These are phyloP conservation scores for Terrapene triunguis DNA, from an alignment of 2,113 vertebrate genomes.

Conservation along the genomic window DNA sequence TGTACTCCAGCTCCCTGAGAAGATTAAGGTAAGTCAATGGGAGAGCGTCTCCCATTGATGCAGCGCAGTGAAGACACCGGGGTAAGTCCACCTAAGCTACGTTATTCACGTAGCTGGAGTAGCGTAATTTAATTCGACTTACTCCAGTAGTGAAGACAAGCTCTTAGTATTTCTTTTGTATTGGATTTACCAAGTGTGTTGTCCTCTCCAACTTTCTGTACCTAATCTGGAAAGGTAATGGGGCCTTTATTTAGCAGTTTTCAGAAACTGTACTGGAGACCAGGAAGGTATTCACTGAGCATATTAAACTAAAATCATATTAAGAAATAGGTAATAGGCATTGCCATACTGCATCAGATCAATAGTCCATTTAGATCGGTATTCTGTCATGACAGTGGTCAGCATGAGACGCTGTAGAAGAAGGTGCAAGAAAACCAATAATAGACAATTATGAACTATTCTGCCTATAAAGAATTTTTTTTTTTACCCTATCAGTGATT, in stretches of 20 bases:
- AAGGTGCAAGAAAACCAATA: not conserved
- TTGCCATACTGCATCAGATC: not conserved
- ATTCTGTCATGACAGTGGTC: not conserved
- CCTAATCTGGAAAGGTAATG: not conserved
- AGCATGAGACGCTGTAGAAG: not conserved
- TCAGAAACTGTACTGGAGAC: not conserved
- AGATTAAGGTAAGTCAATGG: too few relatives aligned
- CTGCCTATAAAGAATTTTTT: fast-evolving
- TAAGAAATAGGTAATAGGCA: not conserved
- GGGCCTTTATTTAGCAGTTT: not conserved
- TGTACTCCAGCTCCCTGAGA: too few relatives aligned
- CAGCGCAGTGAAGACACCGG: too few relatives aligned
- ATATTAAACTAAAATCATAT: not conserved
- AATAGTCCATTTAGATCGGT: not conserved
- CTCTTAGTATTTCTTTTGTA: not conserved
- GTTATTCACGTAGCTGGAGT: too few relatives aligned
- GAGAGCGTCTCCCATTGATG: too few relatives aligned
- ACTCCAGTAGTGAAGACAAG: too few relatives aligned
- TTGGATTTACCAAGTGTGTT: not conserved
- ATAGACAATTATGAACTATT: not conserved
- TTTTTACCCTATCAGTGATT: not conserved
- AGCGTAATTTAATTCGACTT: too few relatives aligned
- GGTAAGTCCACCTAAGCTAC: too few relatives aligned
- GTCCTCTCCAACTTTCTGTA: not conserved
- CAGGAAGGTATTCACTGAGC: not conserved